A percentile compares a stretch with the other conserved stretches of the same genome.
Conservation (phyloP, 2,113 vertebrate genomes). For the Limnothrissa miodon region DNA sequence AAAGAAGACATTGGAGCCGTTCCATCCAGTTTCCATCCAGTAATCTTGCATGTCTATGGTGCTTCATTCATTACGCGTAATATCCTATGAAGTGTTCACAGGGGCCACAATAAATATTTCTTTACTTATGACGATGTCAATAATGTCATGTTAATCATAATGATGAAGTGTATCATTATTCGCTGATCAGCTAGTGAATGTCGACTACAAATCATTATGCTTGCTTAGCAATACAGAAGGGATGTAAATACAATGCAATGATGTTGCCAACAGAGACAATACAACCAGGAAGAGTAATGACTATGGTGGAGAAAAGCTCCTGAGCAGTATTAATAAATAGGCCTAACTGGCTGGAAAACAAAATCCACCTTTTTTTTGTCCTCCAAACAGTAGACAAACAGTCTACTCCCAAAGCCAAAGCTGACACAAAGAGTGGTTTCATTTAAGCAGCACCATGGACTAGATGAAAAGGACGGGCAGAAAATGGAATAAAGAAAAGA, state of each 20-base stretch:
- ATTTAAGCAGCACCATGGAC: not conserved
- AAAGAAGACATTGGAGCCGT: not conserved
- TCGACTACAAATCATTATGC: constrained; percentile 6
- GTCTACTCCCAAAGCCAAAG: not conserved
- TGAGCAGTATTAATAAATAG: not conserved
- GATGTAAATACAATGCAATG: not conserved
- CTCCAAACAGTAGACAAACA: not conserved
- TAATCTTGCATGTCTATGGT: not conserved
- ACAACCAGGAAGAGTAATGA: not conserved
- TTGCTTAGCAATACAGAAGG: not conserved
- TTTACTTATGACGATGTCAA: constrained; percentile 9
- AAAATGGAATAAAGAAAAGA: not conserved
- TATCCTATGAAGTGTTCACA: not conserved
- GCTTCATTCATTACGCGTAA: not conserved
- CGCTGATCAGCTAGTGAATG: not conserved
- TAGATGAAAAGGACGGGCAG: not conserved
- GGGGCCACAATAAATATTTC: not conserved
- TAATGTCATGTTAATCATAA: constrained; percentile 14
- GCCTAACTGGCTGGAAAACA: not conserved
- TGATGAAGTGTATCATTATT: constrained; percentile 4
- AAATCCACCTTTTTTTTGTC: not conserved
- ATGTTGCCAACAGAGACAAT: not conserved
- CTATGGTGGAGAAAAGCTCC: not conserved
- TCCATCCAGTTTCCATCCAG: not conserved
- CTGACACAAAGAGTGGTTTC: not conserved